These are phyloP conservation scores for Stenurella melanura DNA, from an alignment of 2,888 invertebrate species.

Conservation along the genomic window DNA sequence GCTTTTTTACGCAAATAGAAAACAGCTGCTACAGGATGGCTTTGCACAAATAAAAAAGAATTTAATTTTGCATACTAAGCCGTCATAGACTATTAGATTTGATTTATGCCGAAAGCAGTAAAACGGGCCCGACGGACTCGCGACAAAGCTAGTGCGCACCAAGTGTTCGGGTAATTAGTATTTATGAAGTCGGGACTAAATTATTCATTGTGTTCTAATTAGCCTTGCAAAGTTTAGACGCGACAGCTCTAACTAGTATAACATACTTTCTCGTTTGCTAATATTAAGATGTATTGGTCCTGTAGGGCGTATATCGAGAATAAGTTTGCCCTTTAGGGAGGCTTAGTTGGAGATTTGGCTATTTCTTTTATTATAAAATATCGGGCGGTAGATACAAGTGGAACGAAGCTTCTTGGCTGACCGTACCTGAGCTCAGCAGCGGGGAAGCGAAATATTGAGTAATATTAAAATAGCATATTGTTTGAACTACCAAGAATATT, in stretches of 20 bases:
- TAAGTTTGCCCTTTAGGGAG: constrained; percentile 48
- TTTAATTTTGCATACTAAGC: not conserved
- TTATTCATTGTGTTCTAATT: constrained; percentile 69
- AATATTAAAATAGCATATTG: no score
- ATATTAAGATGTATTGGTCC: constrained; percentile 58
- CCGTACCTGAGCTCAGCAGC: not conserved
- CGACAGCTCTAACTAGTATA: constrained; percentile 52
- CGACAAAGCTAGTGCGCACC: constrained; percentile 11
- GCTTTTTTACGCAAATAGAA: not conserved
- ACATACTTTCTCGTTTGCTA: constrained; percentile 56
- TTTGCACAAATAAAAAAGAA: not conserved
- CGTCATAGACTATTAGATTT: not conserved
- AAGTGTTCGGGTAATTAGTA: constrained; percentile 61
- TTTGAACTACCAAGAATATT: no score
- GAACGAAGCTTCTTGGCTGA: not conserved
- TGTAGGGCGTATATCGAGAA: constrained; percentile 50
- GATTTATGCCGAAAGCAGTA: constrained; percentile 6
- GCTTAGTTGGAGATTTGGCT: constrained; percentile 34
- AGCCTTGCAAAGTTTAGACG: constrained; percentile 64
- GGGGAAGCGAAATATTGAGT: not conserved
- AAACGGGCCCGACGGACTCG: constrained; percentile 8
- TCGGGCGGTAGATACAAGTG: not conserved
- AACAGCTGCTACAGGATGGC: not conserved
- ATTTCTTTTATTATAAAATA: constrained; percentile 25
- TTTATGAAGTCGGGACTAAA: constrained; percentile 67